Evolutionary conservation across 2,113 vertebrate genomes (phyloP).

Genomic region (Pseudorectes ferrugineus): DNA sequence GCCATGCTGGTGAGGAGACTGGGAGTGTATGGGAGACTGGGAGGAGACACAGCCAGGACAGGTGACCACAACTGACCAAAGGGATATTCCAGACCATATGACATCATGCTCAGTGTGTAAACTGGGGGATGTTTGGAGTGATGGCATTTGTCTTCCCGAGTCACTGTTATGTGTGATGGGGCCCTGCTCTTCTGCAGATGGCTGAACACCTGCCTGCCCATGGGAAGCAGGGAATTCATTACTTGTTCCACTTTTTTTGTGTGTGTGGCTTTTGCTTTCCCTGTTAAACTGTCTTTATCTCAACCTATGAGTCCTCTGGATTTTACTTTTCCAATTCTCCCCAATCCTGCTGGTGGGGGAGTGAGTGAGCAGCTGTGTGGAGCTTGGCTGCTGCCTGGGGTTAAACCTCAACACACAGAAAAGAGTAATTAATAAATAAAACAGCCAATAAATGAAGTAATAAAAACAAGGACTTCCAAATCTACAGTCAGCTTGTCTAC

Average conservation of each 20-base stretch:
- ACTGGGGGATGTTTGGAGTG: not conserved
- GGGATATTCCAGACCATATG: not conserved
- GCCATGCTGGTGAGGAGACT: not conserved
- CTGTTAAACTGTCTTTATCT: not conserved
- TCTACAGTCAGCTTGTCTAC: not conserved
- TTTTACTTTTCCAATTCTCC: not conserved
- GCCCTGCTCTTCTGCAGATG: not conserved
- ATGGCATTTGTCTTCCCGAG: not conserved
- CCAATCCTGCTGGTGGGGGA: rapidly evolving
- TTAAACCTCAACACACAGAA: not conserved
- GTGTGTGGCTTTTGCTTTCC: not conserved
- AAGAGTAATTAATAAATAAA: slow-evolving; percentile 3
- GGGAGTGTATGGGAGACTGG: not conserved
- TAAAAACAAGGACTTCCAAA: not conserved
- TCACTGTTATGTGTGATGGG: not conserved
- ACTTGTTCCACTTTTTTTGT: rapidly evolving
- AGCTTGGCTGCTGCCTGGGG: not conserved
- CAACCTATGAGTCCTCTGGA: not conserved
- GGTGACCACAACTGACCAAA: not conserved
- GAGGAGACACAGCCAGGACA: not conserved
- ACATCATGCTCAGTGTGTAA: not conserved
- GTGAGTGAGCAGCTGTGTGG: not conserved
- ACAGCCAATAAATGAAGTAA: not conserved
- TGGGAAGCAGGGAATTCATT: not conserved
- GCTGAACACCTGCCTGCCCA: not conserved